A percentile compares a stretch with the other conserved stretches of the same genome.
phyloP scores from a whole-genome alignment of 2,113 vertebrate species.

The Carettochelys insculpta region DNA sequence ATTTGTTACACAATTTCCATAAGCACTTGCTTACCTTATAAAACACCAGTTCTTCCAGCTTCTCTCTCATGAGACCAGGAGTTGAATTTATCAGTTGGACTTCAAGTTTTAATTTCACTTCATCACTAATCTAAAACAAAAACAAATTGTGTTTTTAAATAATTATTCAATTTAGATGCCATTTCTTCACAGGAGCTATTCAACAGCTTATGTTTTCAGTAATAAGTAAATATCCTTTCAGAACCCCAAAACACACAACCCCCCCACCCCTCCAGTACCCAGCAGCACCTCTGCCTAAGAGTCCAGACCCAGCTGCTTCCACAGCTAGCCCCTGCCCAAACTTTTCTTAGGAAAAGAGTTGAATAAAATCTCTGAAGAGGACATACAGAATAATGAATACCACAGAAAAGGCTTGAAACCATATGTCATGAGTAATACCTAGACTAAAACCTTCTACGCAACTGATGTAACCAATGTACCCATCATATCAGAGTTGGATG shows the following conservation, averaged over 20 bases:
- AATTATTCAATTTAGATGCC: constrained; percentile 1
- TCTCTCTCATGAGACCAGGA: constrained; percentile 60
- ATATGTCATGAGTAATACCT: not conserved
- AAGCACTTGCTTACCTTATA: constrained; percentile 85
- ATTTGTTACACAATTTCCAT: not conserved
- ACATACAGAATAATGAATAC: not conserved
- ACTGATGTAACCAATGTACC: not conserved
- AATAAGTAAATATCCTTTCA: not conserved
- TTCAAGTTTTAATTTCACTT: constrained; percentile 77
- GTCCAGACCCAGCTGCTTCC: no score
- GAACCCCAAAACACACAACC: no score
- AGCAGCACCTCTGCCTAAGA: no score
- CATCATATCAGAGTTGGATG: not conserved
- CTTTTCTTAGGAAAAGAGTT: not conserved
- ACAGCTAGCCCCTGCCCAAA: no score
- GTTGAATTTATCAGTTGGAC: constrained; percentile 82
- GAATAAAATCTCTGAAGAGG: not conserved
- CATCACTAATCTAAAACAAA: constrained; percentile 77
- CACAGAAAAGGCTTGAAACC: not conserved
- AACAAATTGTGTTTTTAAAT: not conserved
- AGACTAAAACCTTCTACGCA: not conserved
- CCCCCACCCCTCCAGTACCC: no score
- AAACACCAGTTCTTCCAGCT: constrained; percentile 76
- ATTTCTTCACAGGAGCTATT: not conserved
- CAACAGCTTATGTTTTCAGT: not conserved